Conservation (phyloP, 2,113 vertebrate genomes). For the Trogon melanurus region DNA sequence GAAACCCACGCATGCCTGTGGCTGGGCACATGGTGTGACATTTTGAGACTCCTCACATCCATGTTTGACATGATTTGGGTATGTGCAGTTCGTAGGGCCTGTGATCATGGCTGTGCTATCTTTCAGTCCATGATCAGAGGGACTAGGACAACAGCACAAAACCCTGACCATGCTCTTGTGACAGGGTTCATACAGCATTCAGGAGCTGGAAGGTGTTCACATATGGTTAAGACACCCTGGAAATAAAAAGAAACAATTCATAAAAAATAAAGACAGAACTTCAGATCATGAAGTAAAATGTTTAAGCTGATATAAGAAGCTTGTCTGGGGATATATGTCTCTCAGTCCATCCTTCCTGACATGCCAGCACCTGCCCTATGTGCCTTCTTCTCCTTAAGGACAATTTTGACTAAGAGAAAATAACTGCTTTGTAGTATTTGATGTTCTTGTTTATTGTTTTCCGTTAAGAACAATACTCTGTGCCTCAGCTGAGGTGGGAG, state of each 20-base stretch:
- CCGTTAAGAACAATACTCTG: background rate
- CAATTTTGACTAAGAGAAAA: background rate
- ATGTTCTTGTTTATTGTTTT: background rate
- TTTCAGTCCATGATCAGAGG: background rate
- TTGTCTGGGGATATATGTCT: rapidly evolving
- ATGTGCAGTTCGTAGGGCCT: background rate
- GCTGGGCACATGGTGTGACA: background rate
- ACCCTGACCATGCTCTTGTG: background rate
- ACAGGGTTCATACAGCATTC: background rate
- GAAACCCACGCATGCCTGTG: rapidly evolving
- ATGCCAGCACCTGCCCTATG: background rate
- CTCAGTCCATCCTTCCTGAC: background rate
- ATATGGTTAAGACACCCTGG: background rate
- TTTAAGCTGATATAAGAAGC: background rate
- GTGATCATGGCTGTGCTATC: background rate
- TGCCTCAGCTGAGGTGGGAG: background rate
- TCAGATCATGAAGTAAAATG: background rate
- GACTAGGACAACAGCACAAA: background rate
- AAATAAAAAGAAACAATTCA: background rate
- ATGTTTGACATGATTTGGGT: rapidly evolving
- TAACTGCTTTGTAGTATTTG: background rate
- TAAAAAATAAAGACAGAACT: background rate
- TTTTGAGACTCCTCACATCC: background rate
- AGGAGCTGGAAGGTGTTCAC: background rate
- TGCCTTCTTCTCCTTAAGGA: background rate